phyloP scores from a whole-genome alignment of 2,113 vertebrate genomes.

The Diglossa brunneiventris region DNA sequence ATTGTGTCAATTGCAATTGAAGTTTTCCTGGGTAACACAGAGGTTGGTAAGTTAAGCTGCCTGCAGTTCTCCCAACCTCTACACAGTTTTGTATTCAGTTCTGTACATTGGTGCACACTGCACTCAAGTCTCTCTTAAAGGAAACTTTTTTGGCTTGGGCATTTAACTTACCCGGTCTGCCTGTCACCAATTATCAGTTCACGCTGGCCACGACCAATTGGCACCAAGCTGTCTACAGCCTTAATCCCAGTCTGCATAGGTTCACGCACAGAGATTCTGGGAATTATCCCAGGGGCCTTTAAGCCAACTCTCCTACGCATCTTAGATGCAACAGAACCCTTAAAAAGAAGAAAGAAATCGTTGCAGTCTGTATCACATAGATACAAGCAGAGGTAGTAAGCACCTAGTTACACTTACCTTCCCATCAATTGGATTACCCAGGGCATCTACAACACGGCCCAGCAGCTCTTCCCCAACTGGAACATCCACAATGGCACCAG shows the following conservation, averaged over 20 bases:
- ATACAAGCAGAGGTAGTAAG: neutral
- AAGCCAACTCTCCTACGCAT: slow-evolving; percentile 91
- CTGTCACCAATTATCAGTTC: neutral
- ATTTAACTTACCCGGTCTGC: neutral
- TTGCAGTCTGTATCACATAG: neutral
- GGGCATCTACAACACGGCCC: slow-evolving; percentile 94
- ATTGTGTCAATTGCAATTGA: slow-evolving; percentile 97
- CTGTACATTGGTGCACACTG: neutral
- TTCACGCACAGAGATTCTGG: slow-evolving; percentile 95
- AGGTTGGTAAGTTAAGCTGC: neutral
- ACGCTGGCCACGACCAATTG: neutral
- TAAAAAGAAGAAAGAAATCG: neutral
- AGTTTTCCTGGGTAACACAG: slow-evolving; percentile 82
- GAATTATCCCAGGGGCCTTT: slow-evolving; percentile 97
- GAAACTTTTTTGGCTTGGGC: neutral
- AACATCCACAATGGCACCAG: slow-evolving; percentile 98
- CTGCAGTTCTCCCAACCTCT: neutral
- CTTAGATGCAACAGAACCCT: slow-evolving; percentile 87
- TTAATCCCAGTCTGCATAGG: slow-evolving; percentile 99
- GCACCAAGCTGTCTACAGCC: slow-evolving; percentile 90
- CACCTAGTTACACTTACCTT: slow-evolving; percentile 75
- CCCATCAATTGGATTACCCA: slow-evolving; percentile 95
- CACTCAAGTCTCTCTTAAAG: neutral
- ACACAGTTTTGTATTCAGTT: neutral
- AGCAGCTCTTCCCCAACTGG: slow-evolving; percentile 93